Conservation (phyloP, 2,888 invertebrate genomes). For the Tetrapedia diversipes region DNA sequence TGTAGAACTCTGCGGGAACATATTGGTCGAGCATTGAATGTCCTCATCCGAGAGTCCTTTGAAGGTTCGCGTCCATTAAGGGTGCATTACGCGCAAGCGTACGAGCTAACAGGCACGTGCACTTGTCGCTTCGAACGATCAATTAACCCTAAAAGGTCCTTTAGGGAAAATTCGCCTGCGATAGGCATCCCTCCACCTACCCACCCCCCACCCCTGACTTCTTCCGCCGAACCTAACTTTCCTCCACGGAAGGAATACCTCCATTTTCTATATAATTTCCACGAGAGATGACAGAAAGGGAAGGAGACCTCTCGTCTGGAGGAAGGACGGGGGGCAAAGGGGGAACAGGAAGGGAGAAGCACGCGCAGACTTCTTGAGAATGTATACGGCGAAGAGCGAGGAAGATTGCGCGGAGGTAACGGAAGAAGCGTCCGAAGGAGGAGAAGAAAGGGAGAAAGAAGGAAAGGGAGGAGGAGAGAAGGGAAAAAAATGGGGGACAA, state of each 20-base stretch:
- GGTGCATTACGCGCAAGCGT: conserved; percentile 69
- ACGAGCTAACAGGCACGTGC: conserved; percentile 47
- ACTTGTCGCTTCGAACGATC: conserved; percentile 80
- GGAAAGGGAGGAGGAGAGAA: neutral
- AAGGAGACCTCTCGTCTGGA: conserved; percentile 29
- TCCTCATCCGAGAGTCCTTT: conserved; percentile 30
- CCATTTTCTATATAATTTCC: conserved; percentile 65
- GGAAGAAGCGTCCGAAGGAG: neutral
- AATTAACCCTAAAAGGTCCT: conserved; percentile 82
- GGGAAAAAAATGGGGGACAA: conserved; percentile 1
- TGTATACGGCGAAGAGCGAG: conserved; percentile 21
- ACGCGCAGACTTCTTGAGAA: too few species aligned
- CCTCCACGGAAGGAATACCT: conserved; percentile 42
- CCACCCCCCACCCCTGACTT: conserved; percentile 15
- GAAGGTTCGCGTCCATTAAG: conserved; percentile 46
- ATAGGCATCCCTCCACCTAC: conserved; percentile 35
- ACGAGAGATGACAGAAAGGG: conserved; percentile 60
- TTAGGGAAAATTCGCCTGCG: conserved; percentile 73
- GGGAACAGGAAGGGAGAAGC: conserved; percentile 7
- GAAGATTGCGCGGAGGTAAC: neutral
- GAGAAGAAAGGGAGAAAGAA: conserved; percentile 18
- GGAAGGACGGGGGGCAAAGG: too few species aligned
- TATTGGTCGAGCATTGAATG: conserved; percentile 20
- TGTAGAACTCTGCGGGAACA: conserved; percentile 15
- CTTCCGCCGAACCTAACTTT: conserved; percentile 42